Evolutionary conservation across 2,113 vertebrate genomes (phyloP), one percentile per base, ranked within the genome.

Genomic region (Callocephalon fimbriatum): DNA sequence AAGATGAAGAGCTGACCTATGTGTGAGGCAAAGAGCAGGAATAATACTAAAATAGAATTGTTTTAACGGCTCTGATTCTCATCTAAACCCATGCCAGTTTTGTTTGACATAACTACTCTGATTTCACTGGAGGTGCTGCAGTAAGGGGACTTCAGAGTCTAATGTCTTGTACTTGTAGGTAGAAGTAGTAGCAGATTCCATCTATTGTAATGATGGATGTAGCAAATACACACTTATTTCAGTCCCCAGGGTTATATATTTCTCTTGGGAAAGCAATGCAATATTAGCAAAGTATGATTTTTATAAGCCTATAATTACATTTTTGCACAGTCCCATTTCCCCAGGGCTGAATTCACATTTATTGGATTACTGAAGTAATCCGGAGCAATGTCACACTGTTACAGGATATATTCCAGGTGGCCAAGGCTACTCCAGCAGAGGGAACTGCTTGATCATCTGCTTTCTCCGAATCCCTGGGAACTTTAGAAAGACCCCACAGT

Each of bases 271-370:
- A 93, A 90, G 37, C 23, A 76, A 65, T 48, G 40, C 23, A 82
- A 86, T 92, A 82, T 88, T 87, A 93, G 62, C 78, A 79, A 95
- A 82, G 74, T 56, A 82, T 40, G 62, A 82, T 86, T 94, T 95
- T 92, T 95, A 87, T 86, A 93, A 94, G 82, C 66, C 40, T 83
- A 37, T 96, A 92, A 95, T 95, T 92, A 90, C 31, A 76, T 94
- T 94, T 95, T 93, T 86, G 59, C 71, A 79, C 78, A 48, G 66
- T 68, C 79, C 40, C 82, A 40, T 95, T 93, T 96, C 94, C 82
- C 78, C 37, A 65, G 82, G 62, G 90, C 67, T 71, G 32, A 86
- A 90, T 93, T 85, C 50, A 50, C 81, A 72, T 91, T 93, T 94
- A 85, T 81, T 82, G 70, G 70, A 93, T 87, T 94, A 94, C 38